Base-by-base conservation (phyloP, 2,113 vertebrate species). In the Gila orcuttii region DNA sequence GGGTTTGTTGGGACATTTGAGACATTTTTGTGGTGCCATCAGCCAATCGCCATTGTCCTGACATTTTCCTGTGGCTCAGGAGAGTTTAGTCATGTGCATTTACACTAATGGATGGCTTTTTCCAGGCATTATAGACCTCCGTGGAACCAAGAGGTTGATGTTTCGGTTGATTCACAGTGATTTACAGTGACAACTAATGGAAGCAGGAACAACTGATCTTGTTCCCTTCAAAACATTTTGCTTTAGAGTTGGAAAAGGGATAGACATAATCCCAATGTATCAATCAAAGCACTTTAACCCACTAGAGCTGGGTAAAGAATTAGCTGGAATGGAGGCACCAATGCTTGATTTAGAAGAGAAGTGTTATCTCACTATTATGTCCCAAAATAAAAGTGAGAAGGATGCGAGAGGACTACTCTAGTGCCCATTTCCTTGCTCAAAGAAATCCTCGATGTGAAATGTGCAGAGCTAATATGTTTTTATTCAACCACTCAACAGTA, bases 231-330 rank as follows among this genome's bases (percentile, higher is more conserved):
- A 86, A 88, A 82, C 83, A 77, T 86, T 84, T 75, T 85, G 57
- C 57, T 77, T 71, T 87, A 86, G 15, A 82, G 83, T 86, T 88
- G 81, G 81, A 87, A 90, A 86, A 89, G 79, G 77, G 75, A 89
- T 77, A 42, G 76, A 86, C 75, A 36, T 64, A 42, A 68, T 90
- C 88, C 80, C 87, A 89, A 87, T 91, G 85, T 89, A 91, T 93
- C 90, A 90, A 89, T 90, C 83, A 91, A 89, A 89, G 87, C 88
- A 73, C 45, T 84, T 85, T 90, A 78, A 87, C 90, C 91, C 90
- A 93, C 92, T 89, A 90, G 57, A 82, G 85, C 85, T 55, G 68
- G 85, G 91, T 85, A 80, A 82, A 86, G 84, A 88, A 86, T 87
- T 85, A 82, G 86, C 79, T 86, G 62, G 52, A 66, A 85, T 86